phyloP scores from a whole-genome alignment of 2,113 vertebrate species.

The Pseudois nayaur region DNA sequence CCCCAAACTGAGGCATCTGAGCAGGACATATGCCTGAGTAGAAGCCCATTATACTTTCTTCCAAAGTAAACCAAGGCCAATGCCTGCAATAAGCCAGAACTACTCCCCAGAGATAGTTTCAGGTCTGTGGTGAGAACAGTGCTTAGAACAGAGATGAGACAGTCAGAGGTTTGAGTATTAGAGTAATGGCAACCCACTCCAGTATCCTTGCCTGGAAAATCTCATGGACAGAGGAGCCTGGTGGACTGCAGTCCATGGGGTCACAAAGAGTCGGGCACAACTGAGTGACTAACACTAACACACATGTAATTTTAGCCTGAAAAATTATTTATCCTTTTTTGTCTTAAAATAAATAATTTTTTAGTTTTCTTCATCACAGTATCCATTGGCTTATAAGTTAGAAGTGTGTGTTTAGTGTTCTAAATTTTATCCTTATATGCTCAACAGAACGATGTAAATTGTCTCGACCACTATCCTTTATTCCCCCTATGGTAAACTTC shows the following conservation, averaged over 20 bases:
- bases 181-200: background rate
- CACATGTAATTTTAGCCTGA: background rate
- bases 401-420: background rate
- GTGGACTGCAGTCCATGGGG: too few species aligned
- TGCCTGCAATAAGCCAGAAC: background rate
- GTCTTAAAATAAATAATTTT: background rate
- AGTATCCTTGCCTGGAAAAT: too few species aligned
- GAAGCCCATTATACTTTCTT: background rate
- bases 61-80: background rate
- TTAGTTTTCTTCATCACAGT: background rate
- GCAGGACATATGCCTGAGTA: background rate
- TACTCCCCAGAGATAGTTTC: background rate
- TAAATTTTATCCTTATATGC: background rate
- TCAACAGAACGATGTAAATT: background rate
- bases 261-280: too few species aligned
- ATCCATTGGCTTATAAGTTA: background rate
- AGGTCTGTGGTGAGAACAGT: background rate
- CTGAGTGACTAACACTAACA: too few species aligned
- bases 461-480: background rate
- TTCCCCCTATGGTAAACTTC: background rate
- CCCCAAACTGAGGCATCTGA: background rate
- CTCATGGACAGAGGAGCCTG: too few species aligned
- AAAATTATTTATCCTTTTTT: background rate
- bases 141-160: background rate
- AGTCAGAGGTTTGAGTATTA: background rate